Evolutionary conservation across 2,797 vertebrate genomes (phyloP).

Genomic region (Pempheris klunzingeri): DNA sequence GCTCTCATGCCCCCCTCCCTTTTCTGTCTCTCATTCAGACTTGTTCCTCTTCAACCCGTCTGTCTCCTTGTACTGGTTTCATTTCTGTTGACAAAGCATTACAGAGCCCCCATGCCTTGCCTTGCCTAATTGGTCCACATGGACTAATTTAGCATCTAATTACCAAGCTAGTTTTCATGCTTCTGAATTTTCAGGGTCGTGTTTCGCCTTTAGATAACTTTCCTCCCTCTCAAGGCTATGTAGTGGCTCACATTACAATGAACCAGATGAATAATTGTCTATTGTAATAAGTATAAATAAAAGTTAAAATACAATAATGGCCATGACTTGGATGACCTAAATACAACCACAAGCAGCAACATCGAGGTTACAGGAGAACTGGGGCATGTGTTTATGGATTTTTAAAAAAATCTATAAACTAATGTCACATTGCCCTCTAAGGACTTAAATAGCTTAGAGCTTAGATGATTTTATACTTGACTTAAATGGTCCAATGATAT

Average conservation of each 20-base stretch:
- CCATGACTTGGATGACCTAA: constrained; percentile 54
- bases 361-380: constrained; percentile 27
- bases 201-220: constrained; percentile 83
- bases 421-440: constrained; percentile 1
- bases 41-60: constrained; percentile 75
- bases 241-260: constrained; percentile 67
- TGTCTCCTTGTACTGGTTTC: constrained; percentile 82
- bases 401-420: constrained; percentile 28
- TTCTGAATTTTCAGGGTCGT: constrained; percentile 84
- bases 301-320: constrained; percentile 42
- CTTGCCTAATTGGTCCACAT: constrained; percentile 89
- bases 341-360: constrained; percentile 13
- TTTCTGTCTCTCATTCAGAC: constrained; percentile 76
- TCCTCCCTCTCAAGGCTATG: constrained; percentile 78
- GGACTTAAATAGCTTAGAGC: constrained; percentile 2
- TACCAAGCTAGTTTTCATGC: constrained; percentile 78
- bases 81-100: constrained; percentile 89
- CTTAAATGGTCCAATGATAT: background rate
- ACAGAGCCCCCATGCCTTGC: constrained; percentile 83
- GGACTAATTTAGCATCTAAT: constrained; percentile 90
- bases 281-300: constrained; percentile 55
- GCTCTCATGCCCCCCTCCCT: constrained; percentile 67
- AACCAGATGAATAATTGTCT: constrained; percentile 72
- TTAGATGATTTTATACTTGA: background rate
- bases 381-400: background rate